Evolutionary conservation across 2,113 vertebrate species (phyloP), one percentile per base, ranked within the genome.

Genomic region (Apaloderma vittatum): DNA sequence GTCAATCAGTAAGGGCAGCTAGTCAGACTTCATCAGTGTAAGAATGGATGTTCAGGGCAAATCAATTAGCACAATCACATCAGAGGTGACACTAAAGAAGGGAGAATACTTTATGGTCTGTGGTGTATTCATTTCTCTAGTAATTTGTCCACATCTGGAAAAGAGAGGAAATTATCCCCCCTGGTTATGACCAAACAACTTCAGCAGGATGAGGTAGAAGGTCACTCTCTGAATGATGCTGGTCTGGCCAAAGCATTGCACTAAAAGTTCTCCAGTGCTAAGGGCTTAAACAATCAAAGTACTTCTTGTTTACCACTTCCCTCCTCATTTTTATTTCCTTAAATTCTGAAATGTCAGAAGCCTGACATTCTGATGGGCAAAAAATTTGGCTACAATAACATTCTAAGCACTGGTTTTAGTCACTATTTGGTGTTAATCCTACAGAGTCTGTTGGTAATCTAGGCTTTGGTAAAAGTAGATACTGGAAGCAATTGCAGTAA

Each of bases 1-100:
- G 97, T 97, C 97, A 94, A 91, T 97, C 97, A 97, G 91, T 74
- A 93, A 95, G 95, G 93, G 91, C 87, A 95, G 54, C 54, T 90
- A 97, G 97, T 97, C 94, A 96, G 93, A 95, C 94, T 84, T 97
- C 93, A 96, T 97, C 97, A 97, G 86, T 79, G 84, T 94, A 95
- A 94, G 96, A 97, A 96, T 96, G 87, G 93, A 96, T 88, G 87
- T 94, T 97, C 81, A 90, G 68, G 84, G 75, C 77, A 92, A 97
- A 97, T 96, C 96, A 97, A 86, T 96, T 95, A 94, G 81, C 87
- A 79, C 3, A 29, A 94, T 96, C 89, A 85, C 91, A 96, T 97
- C 75, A 90, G 91, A 94, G 71, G 81, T 96, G 94, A 96, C 58
- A 83, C 61, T 75, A 86, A 88, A 89, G 85, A 91, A 92, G 40